These are phyloP conservation scores for Mycetomoellerius zeteki DNA, from an alignment of 1,140 invertebrate genomes.

Conservation along the genomic window DNA sequence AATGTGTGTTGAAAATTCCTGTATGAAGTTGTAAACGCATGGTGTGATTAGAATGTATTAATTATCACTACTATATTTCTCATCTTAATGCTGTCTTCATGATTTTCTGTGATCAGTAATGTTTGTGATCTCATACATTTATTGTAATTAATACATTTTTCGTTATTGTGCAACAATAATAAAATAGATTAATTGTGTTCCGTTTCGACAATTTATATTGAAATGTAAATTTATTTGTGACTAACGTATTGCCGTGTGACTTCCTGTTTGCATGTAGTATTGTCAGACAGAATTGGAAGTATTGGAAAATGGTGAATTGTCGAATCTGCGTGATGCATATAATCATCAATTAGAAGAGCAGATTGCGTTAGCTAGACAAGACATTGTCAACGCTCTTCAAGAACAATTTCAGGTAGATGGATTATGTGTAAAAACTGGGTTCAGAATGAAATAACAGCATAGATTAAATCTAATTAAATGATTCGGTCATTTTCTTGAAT, in stretches of 20 bases:
- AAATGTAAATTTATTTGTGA: conserved; percentile 65
- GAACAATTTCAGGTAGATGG: conserved; percentile 88
- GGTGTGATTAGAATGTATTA: conserved; percentile 27
- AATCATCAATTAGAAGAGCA: conserved; percentile 87
- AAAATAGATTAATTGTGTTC: conserved; percentile 7
- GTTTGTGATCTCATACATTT: conserved; percentile 1
- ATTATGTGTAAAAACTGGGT: conserved; percentile 10
- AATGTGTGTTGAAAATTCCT: conserved; percentile 2
- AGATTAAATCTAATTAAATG: neutral
- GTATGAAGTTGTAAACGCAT: conserved; percentile 33
- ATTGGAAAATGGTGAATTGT: conserved; percentile 81
- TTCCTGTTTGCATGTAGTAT: conserved; percentile 82
- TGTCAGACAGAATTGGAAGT: conserved; percentile 84
- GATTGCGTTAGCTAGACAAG: conserved; percentile 88
- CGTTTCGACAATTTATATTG: conserved; percentile 16
- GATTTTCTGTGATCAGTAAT: neutral
- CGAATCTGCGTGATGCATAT: conserved; percentile 80
- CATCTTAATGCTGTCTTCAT: neutral
- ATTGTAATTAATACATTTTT: conserved; percentile 5
- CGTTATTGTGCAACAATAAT: neutral
- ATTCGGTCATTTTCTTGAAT: neutral
- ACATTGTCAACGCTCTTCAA: conserved; percentile 88
- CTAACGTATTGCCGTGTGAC: conserved; percentile 75
- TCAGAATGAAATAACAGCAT: conserved; percentile 41
- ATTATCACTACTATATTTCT: conserved; percentile 13